Conservation (phyloP, 2,797 vertebrate genomes). For the Hapalemur alaotrensis region DNA sequence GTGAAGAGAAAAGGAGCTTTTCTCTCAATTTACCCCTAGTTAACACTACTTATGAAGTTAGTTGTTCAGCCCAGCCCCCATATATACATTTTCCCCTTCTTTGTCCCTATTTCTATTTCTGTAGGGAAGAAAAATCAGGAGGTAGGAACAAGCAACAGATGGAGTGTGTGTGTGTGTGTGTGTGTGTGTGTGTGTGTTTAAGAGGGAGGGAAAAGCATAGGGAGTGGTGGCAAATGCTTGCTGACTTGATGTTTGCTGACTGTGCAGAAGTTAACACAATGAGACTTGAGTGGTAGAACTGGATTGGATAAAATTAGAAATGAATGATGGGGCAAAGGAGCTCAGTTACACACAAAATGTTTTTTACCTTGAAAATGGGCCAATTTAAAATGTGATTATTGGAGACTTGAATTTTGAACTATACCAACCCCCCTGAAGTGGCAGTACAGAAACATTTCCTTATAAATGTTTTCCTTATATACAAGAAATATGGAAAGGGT, state of each 20-base stretch:
- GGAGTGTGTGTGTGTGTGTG: background rate
- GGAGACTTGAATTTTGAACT: conserved; percentile 36
- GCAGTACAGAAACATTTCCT: conserved; percentile 21
- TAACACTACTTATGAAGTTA: conserved; percentile 62
- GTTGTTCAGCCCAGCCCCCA: conserved; percentile 64
- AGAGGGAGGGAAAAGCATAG: background rate
- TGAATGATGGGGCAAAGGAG: background rate
- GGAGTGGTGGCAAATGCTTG: conserved; percentile 40
- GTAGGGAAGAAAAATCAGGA: conserved; percentile 67
- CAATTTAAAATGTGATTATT: conserved; percentile 38
- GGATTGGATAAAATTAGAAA: conserved; percentile 27
- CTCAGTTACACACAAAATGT: background rate
- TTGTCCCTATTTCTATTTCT: conserved; percentile 62
- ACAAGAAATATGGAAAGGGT: conserved; percentile 14
- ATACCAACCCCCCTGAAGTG: background rate
- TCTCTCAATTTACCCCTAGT: conserved; percentile 56
- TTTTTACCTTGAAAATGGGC: conserved; percentile 31
- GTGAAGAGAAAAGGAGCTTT: conserved; percentile 62
- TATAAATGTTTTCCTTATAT: background rate
- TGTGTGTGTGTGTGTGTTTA: fast-evolving
- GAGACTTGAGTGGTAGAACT: conserved; percentile 1
- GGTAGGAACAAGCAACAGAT: conserved; percentile 71
- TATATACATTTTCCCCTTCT: conserved; percentile 72
- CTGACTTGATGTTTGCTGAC: conserved; percentile 51
- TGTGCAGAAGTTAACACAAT: conserved; percentile 46